These are phyloP conservation scores for Fragum fragum DNA, from an alignment of 2,888 invertebrate genomes.

Conservation along the genomic window DNA sequence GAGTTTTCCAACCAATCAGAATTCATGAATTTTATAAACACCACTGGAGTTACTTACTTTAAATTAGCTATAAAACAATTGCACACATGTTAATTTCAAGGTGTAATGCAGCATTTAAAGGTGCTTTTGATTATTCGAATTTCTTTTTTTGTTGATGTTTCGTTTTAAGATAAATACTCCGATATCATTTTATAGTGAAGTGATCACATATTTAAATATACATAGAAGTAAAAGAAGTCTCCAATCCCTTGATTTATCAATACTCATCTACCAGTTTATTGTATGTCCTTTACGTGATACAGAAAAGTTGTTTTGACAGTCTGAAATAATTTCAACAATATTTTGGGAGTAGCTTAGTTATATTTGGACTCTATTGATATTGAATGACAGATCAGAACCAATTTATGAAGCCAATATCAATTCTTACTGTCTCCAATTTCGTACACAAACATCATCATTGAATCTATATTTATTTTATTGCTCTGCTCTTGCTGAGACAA, in stretches of 20 bases:
- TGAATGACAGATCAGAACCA: background rate
- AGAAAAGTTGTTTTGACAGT: background rate
- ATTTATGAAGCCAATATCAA: conserved; percentile 6
- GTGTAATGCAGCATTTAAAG: no score
- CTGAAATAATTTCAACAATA: background rate
- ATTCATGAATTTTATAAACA: no score
- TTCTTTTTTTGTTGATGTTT: no score
- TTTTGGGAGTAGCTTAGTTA: background rate
- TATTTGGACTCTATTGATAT: background rate
- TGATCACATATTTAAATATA: no score
- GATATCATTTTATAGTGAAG: no score
- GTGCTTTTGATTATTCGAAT: no score
- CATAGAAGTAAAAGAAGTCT: background rate
- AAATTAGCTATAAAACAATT: no score
- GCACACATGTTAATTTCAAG: no score
- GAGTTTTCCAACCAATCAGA: no score
- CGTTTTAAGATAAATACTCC: no score
- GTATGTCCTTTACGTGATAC: background rate
- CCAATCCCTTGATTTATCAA: background rate
- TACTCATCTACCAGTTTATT: background rate
- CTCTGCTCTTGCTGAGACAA: no score
- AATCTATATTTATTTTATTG: background rate
- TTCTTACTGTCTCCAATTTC: background rate
- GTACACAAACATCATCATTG: background rate
- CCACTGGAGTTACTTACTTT: no score